phyloP scores from a whole-genome alignment of 2,888 invertebrate genomes.

The Ormyrus rosae region DNA sequence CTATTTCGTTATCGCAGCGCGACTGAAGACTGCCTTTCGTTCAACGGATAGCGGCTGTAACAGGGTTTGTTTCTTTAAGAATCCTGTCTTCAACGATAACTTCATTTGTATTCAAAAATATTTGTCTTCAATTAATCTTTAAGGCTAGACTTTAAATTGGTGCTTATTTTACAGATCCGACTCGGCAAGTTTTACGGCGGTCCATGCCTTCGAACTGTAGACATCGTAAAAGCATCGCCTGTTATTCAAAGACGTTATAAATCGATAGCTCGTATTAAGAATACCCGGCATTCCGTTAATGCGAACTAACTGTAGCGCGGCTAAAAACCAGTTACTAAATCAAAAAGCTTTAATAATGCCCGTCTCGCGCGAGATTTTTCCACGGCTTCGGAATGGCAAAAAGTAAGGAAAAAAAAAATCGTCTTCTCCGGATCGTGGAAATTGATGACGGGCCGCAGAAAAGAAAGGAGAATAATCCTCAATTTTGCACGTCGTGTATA shows the following conservation, averaged over 20 bases:
- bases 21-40: neutral
- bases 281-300: conserved; percentile 16
- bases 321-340: conserved; percentile 30
- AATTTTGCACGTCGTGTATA: neutral
- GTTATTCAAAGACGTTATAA: conserved; percentile 16
- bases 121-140: too few species aligned
- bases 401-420: neutral
- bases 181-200: conserved; percentile 10
- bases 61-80: too few species aligned
- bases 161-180: conserved; percentile 15
- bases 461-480: neutral
- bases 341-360: conserved; percentile 18
- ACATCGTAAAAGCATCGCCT: neutral
- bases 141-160: conserved; percentile 12
- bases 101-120: too few species aligned
- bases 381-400: neutral
- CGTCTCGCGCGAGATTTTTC: conserved; percentile 7
- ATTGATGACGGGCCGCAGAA: conserved; percentile 1
- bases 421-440: neutral
- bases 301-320: conserved; percentile 35
- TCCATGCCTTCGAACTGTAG: neutral
- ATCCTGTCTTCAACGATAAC: too few species aligned
- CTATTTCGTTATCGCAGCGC: conserved; percentile 37
- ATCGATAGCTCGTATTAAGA: conserved; percentile 19
- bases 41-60: too few species aligned